Percentiles rank a stretch among this genome's conserved stretches.
phyloP scores from a whole-genome alignment of 2,888 invertebrate genomes.

The Stenodera caucasica region DNA sequence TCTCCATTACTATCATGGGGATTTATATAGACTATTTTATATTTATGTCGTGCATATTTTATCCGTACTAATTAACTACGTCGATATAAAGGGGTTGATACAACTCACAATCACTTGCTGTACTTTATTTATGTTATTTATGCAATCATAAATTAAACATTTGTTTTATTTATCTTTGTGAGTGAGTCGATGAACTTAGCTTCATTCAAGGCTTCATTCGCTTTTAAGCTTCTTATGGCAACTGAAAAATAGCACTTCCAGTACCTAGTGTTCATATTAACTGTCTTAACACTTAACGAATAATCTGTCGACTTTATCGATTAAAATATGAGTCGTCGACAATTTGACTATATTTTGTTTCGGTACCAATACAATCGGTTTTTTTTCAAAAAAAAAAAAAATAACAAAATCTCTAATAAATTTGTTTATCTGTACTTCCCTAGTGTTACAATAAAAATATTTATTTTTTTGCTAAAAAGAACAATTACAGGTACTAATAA shows the following conservation, averaged over 20 bases:
- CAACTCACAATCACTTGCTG: not conserved
- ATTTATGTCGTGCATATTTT: constrained; percentile 20
- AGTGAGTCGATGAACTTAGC: not conserved
- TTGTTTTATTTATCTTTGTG: not conserved
- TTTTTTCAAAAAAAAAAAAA: too few relatives aligned
- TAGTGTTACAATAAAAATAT: too few relatives aligned
- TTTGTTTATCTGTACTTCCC: too few relatives aligned
- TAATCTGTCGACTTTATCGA: not conserved
- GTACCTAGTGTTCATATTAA: not conserved
- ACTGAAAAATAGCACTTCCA: not conserved
- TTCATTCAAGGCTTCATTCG: not conserved
- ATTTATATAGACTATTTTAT: too few relatives aligned
- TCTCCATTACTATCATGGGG: too few relatives aligned
- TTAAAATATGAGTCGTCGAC: too few relatives aligned
- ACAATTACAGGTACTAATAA: too few relatives aligned
- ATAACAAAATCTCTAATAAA: too few relatives aligned
- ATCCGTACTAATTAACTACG: constrained; percentile 25
- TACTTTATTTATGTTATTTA: not conserved
- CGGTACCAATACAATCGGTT: too few relatives aligned
- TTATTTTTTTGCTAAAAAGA: too few relatives aligned
- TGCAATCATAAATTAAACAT: not conserved
- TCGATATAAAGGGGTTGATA: not conserved
- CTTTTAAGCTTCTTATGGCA: not conserved
- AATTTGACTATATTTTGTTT: too few relatives aligned
- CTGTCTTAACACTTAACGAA: not conserved